phyloP scores from a whole-genome alignment of 2,113 vertebrate genomes.

The Mesoclemmys tuberculata region DNA sequence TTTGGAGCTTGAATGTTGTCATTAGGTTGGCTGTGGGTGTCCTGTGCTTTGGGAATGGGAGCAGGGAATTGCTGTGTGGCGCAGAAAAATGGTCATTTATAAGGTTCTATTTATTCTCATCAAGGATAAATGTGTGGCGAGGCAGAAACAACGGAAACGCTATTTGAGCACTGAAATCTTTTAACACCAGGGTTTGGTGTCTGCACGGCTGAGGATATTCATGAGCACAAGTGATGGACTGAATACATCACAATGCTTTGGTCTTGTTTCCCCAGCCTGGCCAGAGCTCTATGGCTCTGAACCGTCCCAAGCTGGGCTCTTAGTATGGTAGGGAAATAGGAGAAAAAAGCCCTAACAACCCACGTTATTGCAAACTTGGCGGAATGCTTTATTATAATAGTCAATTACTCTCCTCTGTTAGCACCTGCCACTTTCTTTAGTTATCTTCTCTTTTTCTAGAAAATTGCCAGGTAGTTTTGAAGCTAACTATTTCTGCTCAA shows the following conservation, averaged over 20 bases:
- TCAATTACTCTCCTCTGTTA: neutral
- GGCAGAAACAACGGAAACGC: neutral
- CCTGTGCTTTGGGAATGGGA: neutral
- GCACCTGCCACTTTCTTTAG: neutral
- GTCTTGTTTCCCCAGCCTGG: neutral
- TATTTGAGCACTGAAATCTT: neutral
- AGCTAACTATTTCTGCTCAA: neutral
- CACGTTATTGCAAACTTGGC: neutral
- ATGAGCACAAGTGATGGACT: neutral
- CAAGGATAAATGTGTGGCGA: neutral
- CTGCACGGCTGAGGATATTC: neutral
- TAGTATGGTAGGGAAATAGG: neutral
- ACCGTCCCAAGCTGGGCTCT: neutral
- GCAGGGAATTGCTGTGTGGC: neutral
- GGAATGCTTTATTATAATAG: neutral
- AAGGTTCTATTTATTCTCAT: neutral
- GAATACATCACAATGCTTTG: neutral
- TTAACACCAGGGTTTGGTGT: neutral
- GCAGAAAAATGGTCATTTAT: neutral
- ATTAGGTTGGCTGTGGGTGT: neutral
- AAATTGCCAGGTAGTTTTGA: neutral
- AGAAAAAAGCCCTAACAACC: neutral
- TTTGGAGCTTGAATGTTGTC: neutral
- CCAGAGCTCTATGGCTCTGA: neutral
- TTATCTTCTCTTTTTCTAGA: neutral